Evolutionary conservation across 2,797 vertebrate species (phyloP).

Genomic region (Varecia variegata): DNA sequence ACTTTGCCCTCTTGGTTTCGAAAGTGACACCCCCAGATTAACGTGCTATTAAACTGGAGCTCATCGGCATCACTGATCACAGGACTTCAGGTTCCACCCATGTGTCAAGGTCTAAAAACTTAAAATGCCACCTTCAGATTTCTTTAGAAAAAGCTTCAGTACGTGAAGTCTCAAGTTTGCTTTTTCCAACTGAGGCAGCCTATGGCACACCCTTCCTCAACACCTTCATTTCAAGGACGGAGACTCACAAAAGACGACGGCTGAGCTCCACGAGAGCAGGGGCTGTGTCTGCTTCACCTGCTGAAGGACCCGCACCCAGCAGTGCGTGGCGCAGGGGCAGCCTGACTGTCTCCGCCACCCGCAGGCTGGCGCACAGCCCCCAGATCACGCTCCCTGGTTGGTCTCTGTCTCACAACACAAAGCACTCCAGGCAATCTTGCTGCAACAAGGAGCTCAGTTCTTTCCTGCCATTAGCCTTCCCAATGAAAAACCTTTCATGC

Average conservation of each 20-base stretch:
- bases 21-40: neutral
- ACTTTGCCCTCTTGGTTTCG: neutral
- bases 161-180: neutral
- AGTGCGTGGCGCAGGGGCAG: neutral
- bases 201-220: too few species aligned
- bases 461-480: neutral
- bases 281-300: neutral
- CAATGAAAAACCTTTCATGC: neutral
- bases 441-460: neutral
- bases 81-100: too few species aligned
- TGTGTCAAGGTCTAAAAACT: neutral
- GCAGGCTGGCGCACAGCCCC: neutral
- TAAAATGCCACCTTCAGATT: neutral
- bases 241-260: neutral
- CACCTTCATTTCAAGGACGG: neutral
- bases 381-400: rapidly evolving
- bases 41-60: neutral
- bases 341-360: neutral
- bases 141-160: neutral
- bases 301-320: neutral
- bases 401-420: neutral
- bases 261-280: neutral
- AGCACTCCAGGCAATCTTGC: neutral
- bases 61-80: neutral
- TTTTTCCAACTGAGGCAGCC: neutral